phyloP scores from a whole-genome alignment of 1,140 invertebrate genomes.

The Steinernema feltiae region DNA sequence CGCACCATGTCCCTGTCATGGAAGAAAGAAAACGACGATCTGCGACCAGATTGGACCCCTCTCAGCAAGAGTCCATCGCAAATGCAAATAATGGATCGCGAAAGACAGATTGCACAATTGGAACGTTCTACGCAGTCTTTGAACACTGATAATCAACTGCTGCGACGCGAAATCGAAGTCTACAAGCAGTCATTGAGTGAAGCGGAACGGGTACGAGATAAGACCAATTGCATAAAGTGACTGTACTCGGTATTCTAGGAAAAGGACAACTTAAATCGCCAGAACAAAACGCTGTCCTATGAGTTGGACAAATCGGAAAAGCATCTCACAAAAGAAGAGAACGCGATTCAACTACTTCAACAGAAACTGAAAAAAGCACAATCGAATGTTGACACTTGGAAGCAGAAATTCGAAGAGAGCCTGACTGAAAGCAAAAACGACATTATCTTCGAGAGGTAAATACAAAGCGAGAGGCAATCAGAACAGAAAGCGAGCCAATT shows the following conservation, averaged over 20 bases:
- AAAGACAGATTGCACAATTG: background rate
- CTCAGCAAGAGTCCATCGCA: constrained; percentile 2
- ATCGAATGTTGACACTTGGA: background rate
- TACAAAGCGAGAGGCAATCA: background rate
- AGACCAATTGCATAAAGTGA: background rate
- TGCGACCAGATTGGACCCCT: background rate
- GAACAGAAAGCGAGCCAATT: background rate
- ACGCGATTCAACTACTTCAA: background rate
- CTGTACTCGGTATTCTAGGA: background rate
- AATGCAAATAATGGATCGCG: background rate
- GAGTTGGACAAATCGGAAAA: background rate
- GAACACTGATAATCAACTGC: background rate
- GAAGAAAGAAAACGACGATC: background rate
- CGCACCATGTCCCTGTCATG: background rate
- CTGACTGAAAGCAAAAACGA: background rate
- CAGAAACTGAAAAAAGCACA: background rate
- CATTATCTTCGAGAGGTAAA: background rate
- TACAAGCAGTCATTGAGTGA: constrained; percentile 4
- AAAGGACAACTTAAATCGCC: background rate
- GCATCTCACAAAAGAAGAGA: background rate
- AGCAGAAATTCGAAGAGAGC: background rate
- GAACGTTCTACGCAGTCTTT: background rate
- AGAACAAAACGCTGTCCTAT: background rate
- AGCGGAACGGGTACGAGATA: background rate
- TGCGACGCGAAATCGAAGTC: background rate